Conservation (phyloP, 1,140 invertebrate genomes). For the Schlechtendalia chinensis region DNA sequence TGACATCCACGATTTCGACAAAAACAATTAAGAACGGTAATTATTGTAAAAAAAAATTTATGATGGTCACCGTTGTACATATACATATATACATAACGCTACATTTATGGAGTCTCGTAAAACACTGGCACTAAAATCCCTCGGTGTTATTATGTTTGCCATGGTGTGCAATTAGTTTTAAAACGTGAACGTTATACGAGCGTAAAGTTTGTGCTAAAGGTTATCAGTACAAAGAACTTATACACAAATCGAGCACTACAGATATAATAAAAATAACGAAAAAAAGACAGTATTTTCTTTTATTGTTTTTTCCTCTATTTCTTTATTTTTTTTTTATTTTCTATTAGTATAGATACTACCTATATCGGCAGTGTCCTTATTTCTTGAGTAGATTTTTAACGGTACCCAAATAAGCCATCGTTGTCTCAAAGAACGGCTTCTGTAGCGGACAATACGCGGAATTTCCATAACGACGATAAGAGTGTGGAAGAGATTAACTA, state of each 20-base stretch:
- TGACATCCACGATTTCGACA: background rate
- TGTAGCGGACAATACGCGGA: background rate
- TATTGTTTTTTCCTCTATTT: too few species aligned
- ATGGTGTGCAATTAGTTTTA: constrained; percentile 2
- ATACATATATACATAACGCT: background rate
- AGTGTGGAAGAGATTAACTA: background rate
- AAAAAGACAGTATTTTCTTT: background rate
- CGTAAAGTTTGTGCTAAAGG: constrained; percentile 13
- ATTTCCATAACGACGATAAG: background rate
- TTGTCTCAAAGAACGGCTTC: background rate
- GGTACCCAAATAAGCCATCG: background rate
- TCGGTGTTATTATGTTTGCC: background rate
- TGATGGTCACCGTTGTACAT: background rate
- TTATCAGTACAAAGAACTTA: constrained; percentile 4
- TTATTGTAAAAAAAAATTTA: background rate
- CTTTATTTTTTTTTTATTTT: background rate
- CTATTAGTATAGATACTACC: too few species aligned
- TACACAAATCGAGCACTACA: background rate
- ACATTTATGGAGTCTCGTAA: constrained; percentile 14
- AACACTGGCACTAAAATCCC: constrained; percentile 2
- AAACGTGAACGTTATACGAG: background rate
- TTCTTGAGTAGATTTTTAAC: background rate
- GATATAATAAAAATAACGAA: constrained; percentile 3
- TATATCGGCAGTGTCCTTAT: too few species aligned
- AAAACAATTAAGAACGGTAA: background rate